phyloP scores from a whole-genome alignment of 2,113 vertebrate species.

The Salvelinus alpinus region DNA sequence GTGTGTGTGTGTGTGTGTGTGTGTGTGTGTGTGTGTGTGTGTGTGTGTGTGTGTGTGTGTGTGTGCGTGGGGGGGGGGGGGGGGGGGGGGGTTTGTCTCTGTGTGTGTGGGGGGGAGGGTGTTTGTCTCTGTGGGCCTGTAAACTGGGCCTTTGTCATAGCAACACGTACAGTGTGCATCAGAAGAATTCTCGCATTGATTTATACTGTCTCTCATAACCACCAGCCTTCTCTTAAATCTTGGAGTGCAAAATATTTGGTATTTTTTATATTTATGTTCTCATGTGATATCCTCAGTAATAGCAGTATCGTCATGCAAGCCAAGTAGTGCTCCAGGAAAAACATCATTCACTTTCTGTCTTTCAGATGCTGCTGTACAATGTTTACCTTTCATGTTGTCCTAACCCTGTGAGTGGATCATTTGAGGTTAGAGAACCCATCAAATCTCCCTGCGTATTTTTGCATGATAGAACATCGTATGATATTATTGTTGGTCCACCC shows the following conservation, averaged over 20 bases:
- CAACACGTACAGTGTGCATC: background rate
- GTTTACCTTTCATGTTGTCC: background rate
- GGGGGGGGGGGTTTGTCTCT: background rate
- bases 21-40: background rate
- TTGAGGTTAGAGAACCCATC: no score
- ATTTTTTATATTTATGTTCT: background rate
- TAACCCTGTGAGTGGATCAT: background rate
- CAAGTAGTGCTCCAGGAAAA: background rate
- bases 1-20: slow-evolving; percentile 1
- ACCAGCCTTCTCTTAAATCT: background rate
- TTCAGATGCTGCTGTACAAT: background rate
- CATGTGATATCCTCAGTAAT: background rate
- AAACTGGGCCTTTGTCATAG: background rate
- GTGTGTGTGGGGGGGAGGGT: slow-evolving; percentile 10
- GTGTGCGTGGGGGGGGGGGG: background rate
- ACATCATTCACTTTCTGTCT: background rate
- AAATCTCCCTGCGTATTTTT: background rate
- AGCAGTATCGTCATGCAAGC: background rate
- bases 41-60: background rate
- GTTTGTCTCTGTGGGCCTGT: background rate
- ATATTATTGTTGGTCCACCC: background rate
- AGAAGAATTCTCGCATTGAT: background rate
- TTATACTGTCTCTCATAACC: background rate
- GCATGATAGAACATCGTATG: background rate
- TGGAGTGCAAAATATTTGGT: background rate